phyloP scores from a whole-genome alignment of 2,888 invertebrate species.

The Apamea sordens region DNA sequence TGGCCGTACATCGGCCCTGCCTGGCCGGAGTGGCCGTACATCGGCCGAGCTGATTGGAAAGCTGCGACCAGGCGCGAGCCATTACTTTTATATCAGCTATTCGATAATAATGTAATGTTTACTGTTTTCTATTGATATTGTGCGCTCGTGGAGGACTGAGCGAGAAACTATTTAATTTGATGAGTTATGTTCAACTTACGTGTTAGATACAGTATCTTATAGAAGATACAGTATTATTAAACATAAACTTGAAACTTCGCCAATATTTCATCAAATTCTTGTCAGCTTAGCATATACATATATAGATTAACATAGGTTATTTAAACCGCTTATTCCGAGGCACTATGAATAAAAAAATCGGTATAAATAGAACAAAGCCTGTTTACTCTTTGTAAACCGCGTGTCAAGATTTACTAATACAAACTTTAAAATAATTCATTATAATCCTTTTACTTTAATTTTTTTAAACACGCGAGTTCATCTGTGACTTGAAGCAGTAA shows the following conservation, averaged over 20 bases:
- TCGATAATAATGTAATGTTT: slow-evolving; percentile 25
- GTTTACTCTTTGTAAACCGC: neutral
- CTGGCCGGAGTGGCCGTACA: neutral
- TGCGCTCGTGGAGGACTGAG: neutral
- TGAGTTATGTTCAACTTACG: neutral
- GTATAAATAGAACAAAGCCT: neutral
- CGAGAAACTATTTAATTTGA: neutral
- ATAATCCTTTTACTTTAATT: neutral
- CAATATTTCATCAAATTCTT: neutral
- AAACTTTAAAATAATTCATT: slow-evolving; percentile 8
- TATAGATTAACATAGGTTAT: neutral
- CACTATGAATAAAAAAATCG: neutral
- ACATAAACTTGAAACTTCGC: neutral
- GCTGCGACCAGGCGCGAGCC: neutral
- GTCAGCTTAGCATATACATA: neutral
- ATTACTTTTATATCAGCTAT: slow-evolving; percentile 37
- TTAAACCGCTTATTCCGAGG: too few relatives aligned
- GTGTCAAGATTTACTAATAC: slow-evolving; percentile 10
- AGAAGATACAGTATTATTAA: neutral
- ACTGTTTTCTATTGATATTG: slow-evolving; percentile 7
- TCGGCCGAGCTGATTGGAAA: slow-evolving; percentile 38
- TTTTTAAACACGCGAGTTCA: slow-evolving; percentile 6
- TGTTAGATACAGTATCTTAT: too few relatives aligned
- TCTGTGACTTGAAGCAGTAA: slow-evolving; percentile 14
- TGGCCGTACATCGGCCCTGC: neutral